Percentiles rank a stretch among this genome's conserved stretches.
Evolutionary conservation across 2,797 vertebrate species (phyloP).

Genomic region (Eulemur albifrons): DNA sequence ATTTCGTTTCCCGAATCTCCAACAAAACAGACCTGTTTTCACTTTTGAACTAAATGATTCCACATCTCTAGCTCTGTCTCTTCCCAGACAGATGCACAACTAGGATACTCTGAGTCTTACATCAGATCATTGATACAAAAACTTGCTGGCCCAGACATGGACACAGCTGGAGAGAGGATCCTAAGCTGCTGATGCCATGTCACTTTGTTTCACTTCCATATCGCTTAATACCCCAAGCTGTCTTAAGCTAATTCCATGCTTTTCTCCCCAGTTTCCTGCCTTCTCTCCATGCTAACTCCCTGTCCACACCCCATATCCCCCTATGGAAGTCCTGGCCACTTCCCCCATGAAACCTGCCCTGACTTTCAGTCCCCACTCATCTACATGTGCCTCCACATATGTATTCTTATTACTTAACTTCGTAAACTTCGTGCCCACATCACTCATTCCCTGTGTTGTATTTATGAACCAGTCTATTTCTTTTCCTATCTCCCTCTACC

Average conservation of each 20-base stretch:
- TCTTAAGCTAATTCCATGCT: background rate
- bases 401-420: background rate
- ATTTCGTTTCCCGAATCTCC: constrained; percentile 5
- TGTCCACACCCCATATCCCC: background rate
- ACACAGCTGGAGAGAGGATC: background rate
- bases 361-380: background rate
- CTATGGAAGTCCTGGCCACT: background rate
- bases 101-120: background rate
- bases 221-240: background rate
- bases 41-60: constrained; percentile 41
- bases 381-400: background rate
- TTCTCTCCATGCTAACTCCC: background rate
- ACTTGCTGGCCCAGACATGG: background rate
- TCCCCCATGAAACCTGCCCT: background rate
- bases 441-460: background rate
- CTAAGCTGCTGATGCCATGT: background rate
- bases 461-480: background rate
- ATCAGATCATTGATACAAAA: background rate
- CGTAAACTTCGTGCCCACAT: background rate
- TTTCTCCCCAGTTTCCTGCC: background rate
- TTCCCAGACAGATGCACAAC: background rate
- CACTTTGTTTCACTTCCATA: background rate
- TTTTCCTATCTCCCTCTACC: background rate
- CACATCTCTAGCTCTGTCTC: background rate
- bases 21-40: constrained; percentile 39